Base-by-base conservation (phyloP, 2,797 vertebrate species). In the Graptemys geographica region DNA sequence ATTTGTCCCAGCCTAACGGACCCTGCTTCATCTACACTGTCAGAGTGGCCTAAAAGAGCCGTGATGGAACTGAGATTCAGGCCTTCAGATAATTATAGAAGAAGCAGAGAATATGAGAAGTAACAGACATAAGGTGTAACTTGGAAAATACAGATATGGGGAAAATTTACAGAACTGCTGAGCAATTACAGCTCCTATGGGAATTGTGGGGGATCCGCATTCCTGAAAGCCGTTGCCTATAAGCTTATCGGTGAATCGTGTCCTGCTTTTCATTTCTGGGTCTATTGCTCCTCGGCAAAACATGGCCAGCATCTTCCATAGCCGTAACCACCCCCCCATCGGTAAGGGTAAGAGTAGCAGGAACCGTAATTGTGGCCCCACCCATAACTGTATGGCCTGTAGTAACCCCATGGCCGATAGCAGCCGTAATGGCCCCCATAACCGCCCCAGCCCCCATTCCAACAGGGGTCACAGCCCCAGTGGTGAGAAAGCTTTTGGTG, bases 231-330 rank as follows among this genome's bases (percentile, higher is more conserved):
- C n/a, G 2, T 0, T 37, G 33, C 84, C 55, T 19, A 1, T 16
- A 59, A 91, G 53, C 86, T 88, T 82, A 78, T 57, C 86, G 69
- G 76, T 57, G 76, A 2, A 0, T n/a, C 0, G 41, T 6, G 41
- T 0, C 1, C 81, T 65, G 59, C 28, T 65, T 86, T 86, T 18
- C 3, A 0, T 0, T n/a, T 33, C 31, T 2, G 3, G 16, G 33
- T 65, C 62, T 65, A 65, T n/a, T 65, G 15, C 4, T 65, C 15
- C 62, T n/a, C 33, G 8, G 62, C 62, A 65, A 65, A 65, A n/a
- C 62, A 65, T 4, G 62, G 62, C 31, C 62, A 65, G 33, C 62
- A n/a, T 18, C 8, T 65, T 33, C 62, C 62, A n/a, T n/a, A 65
- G 31, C 62, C 62, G 2, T n/a, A 65, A 13, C 62, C 62, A 65